Base-by-base conservation (phyloP, 2,113 vertebrate species). In the Prunella himalayana region DNA sequence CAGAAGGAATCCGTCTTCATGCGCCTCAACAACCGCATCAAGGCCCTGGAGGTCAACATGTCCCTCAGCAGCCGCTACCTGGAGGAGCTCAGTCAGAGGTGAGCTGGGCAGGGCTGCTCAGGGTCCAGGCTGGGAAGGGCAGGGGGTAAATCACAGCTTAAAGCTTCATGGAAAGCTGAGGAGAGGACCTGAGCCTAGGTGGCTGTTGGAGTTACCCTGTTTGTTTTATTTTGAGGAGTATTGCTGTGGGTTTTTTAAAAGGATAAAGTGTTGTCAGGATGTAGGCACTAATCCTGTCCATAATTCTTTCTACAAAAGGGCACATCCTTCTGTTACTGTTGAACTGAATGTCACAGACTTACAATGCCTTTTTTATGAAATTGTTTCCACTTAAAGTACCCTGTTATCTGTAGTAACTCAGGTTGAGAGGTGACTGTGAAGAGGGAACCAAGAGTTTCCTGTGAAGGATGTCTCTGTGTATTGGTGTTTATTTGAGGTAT, bases 1-100 rank as follows among this genome's bases (percentile, higher is more conserved):
- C 99, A 99, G 94, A 99, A 99, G 94, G 99, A 99, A 92, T 99
- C 99, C 0, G 99, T 99, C 51, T 99, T 99, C 95, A 99, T 99
- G 99, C 98, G 99, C 91, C 98, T 99, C 44, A 99, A 99, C 96
- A 99, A 99, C 97, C 98, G 99, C 71, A 99, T 99, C 94, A 99
- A 99, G 97, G 99, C 99, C 82, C 97, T 99, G 88, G 99, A 99
- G 97, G 99, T 99, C 96, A 99, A 99, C 97, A 99, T 99, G 99
- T 99, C 99, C 71, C 98, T 99, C 78, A 99, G 99, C 94, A 98
- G 99, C 96, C 99, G 99, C 93, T 99, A 99, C 71, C 96, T 99
- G 91, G 99, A 99, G 85, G 99, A 99, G 84, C 99, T 99, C 85
- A 99, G 99, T 90, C 99, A 99, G 98, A 99, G 99, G 99, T 99